Evolutionary conservation across 2,797 vertebrate species (phyloP).

Genomic region (Anguilla megastoma): DNA sequence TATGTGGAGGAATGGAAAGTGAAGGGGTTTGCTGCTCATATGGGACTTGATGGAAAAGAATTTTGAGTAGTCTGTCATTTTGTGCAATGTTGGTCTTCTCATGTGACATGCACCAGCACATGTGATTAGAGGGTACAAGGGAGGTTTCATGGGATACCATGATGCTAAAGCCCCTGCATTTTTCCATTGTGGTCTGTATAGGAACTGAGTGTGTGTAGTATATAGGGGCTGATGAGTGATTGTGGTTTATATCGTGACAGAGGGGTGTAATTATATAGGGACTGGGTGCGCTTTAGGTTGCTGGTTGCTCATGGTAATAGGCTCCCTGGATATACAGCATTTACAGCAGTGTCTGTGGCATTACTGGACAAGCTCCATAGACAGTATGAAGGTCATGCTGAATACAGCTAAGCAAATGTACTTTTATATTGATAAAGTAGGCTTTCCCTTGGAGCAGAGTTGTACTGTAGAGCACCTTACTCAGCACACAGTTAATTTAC

Average conservation of each 20-base stretch:
- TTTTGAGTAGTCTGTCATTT: not conserved
- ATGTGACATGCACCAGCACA: not conserved
- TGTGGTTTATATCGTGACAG: too few relatives aligned
- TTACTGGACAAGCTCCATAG: too few relatives aligned
- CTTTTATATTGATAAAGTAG: not conserved
- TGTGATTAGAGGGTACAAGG: not conserved
- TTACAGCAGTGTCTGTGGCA: not conserved
- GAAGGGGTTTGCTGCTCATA: not conserved
- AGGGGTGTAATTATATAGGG: too few relatives aligned
- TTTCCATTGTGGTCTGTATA: not conserved
- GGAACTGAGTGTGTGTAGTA: not conserved
- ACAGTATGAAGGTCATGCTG: not conserved
- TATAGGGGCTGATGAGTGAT: not conserved
- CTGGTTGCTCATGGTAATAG: not conserved
- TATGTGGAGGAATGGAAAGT: constrained; percentile 22
- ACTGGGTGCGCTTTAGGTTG: not conserved
- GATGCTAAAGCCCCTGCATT: not conserved
- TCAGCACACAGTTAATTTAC: not conserved
- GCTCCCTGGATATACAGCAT: not conserved
- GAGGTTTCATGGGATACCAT: not conserved
- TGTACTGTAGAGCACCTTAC: not conserved
- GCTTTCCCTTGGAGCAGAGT: not conserved
- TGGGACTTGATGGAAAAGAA: not conserved
- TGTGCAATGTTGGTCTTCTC: not conserved
- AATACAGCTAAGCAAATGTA: not conserved